Evolutionary conservation across 2,888 invertebrate genomes (phyloP).

Genomic region (Orthonevra nobilis): DNA sequence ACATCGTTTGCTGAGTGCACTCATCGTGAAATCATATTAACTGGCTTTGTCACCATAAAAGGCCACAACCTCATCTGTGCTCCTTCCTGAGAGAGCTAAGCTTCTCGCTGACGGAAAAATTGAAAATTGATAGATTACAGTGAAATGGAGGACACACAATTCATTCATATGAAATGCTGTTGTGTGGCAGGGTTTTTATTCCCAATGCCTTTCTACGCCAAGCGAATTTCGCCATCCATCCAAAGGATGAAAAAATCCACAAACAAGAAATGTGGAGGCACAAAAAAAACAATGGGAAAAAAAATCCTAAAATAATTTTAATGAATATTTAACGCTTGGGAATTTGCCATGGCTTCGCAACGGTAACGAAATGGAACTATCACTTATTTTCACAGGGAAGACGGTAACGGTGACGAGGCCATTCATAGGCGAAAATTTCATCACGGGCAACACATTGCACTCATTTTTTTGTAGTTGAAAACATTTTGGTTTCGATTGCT

Average conservation of each 20-base stretch:
- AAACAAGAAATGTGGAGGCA: conserved; percentile 4
- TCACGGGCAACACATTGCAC: conserved; percentile 25
- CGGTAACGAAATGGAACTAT: no score
- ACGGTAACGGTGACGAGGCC: no score
- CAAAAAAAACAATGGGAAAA: no score
- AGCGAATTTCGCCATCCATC: conserved; percentile 21
- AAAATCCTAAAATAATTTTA: conserved; percentile 33
- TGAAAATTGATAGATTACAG: conserved; percentile 68
- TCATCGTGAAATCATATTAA: conserved; percentile 56
- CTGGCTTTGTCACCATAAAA: conserved; percentile 1
- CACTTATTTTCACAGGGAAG: no score
- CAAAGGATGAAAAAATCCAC: conserved; percentile 11
- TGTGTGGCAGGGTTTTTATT: conserved; percentile 34
- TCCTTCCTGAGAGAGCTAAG: not conserved
- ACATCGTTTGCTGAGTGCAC: conserved; percentile 10
- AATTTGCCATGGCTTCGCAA: conserved; percentile 22
- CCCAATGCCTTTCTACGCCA: conserved; percentile 6
- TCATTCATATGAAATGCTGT: not conserved
- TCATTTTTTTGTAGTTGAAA: no score
- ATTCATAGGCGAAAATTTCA: conserved; percentile 35
- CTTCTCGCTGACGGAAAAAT: conserved; percentile 51
- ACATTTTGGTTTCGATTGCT: no score
- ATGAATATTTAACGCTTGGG: conserved; percentile 27
- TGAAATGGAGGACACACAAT: conserved; percentile 20
- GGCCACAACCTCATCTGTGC: not conserved